Percentiles rank a stretch among this genome's conserved stretches.
Evolutionary conservation across 2,888 invertebrate genomes (phyloP).

Genomic region (Rhyacophila evoluta): DNA sequence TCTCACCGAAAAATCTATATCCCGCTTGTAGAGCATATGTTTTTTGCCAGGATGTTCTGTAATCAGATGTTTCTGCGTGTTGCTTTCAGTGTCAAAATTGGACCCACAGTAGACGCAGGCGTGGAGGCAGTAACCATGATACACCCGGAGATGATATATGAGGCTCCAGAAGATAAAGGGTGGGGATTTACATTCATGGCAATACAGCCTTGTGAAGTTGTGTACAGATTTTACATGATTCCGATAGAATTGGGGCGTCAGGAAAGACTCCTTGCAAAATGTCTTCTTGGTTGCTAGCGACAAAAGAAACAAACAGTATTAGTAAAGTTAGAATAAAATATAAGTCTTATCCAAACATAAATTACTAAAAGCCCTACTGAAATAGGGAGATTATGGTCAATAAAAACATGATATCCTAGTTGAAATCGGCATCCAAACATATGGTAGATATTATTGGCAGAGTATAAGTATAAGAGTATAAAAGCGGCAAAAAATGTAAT

Average conservation of each 20-base stretch:
- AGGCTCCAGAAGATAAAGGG: constrained; percentile 57
- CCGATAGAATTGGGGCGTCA: constrained; percentile 59
- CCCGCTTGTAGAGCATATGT: constrained; percentile 64
- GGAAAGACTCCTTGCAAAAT: constrained; percentile 57
- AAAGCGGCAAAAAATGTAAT: too few species aligned
- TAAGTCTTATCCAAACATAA: too few species aligned
- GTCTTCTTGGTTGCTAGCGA: too few species aligned
- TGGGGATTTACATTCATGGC: constrained; percentile 55
- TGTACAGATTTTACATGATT: constrained; percentile 55
- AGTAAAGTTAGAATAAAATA: too few species aligned
- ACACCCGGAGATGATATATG: constrained; percentile 59
- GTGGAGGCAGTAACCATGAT: constrained; percentile 64
- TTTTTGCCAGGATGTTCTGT: constrained; percentile 63
- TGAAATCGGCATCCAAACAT: too few species aligned
- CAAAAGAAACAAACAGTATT: too few species aligned
- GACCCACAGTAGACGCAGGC: constrained; percentile 66
- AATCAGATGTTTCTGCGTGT: constrained; percentile 62
- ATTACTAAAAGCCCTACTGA: too few species aligned
- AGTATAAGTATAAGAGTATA: too few species aligned
- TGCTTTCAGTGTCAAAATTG: constrained; percentile 62
- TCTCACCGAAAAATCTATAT: constrained; percentile 56
- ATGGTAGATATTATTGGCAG: too few species aligned
- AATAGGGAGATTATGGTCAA: too few species aligned
- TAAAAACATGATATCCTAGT: too few species aligned
- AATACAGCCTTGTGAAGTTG: constrained; percentile 56